These are phyloP conservation scores for Parus major DNA, from an alignment of 2,113 vertebrate species.

Conservation along the genomic window DNA sequence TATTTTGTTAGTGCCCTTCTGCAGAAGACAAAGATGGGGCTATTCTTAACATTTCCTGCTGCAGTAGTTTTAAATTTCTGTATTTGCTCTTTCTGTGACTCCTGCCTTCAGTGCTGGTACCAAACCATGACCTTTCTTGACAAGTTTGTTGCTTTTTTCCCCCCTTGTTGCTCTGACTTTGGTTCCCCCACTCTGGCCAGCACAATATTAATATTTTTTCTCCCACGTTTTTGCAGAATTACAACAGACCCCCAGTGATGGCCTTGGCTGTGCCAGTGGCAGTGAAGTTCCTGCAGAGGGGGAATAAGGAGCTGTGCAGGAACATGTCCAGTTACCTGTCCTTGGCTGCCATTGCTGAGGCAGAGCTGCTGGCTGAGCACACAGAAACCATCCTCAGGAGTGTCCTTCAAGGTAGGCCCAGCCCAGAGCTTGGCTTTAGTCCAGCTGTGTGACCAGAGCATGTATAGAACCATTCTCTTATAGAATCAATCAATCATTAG, in stretches of 20 bases:
- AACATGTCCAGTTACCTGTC: conserved; percentile 96
- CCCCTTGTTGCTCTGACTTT: not conserved
- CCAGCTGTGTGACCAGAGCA: too few species aligned
- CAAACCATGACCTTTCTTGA: not conserved
- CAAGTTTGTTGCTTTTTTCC: not conserved
- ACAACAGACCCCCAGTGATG: conserved; percentile 87
- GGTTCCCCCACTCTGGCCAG: not conserved
- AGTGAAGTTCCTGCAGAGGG: conserved; percentile 89
- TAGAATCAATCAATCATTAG: not conserved
- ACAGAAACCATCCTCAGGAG: conserved; percentile 85
- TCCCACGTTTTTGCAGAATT: conserved; percentile 80
- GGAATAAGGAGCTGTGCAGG: conserved; percentile 87
- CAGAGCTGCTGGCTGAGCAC: conserved; percentile 89
- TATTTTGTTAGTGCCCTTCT: not conserved
- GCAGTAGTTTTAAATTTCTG: not conserved
- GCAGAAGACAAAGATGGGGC: not conserved
- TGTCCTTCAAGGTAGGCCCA: conserved; percentile 87
- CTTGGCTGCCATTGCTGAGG: conserved; percentile 87
- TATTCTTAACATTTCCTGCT: not conserved
- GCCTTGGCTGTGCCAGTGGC: conserved; percentile 92
- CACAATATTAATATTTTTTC: not conserved
- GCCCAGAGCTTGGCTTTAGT: fast-evolving
- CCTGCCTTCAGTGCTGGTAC: not conserved
- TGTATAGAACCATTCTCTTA: fast-evolving
- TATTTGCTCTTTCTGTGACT: not conserved